Percentiles rank a stretch among this genome's conserved stretches.
These are phyloP conservation scores for Thalpophila matura DNA, from an alignment of 2,888 invertebrate genomes.

Conservation along the genomic window DNA sequence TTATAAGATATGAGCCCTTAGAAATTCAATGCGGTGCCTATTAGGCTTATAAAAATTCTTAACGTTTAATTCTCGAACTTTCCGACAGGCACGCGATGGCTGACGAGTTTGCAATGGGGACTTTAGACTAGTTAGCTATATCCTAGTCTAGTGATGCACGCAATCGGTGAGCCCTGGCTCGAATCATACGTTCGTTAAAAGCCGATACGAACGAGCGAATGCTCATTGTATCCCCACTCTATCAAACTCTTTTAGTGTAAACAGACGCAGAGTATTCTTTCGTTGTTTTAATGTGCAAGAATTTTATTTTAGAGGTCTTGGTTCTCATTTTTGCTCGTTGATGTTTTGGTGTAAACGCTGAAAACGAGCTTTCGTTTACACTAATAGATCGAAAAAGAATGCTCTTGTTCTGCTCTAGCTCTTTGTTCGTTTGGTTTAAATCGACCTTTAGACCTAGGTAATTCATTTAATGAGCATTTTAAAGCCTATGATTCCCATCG, in stretches of 20 bases:
- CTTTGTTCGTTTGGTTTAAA: no score
- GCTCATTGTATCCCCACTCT: no score
- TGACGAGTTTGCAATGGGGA: conserved; percentile 37
- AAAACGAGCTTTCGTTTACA: no score
- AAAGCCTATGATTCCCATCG: not conserved
- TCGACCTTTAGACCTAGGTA: not conserved
- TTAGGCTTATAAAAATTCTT: conserved; percentile 41
- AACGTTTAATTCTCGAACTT: conserved; percentile 38
- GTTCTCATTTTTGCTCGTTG: no score
- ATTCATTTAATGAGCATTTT: not conserved
- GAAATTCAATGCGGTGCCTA: conserved; percentile 29
- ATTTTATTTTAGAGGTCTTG: no score
- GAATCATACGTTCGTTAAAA: not conserved
- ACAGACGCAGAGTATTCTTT: no score
- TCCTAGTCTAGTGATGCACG: conserved; percentile 32
- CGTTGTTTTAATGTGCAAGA: no score
- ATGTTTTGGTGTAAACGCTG: no score
- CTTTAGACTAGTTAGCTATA: conserved; percentile 27
- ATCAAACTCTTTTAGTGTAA: no score
- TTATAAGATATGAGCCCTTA: conserved; percentile 30
- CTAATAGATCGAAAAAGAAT: no score
- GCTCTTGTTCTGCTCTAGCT: no score
- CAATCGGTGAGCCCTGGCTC: conserved; percentile 13
- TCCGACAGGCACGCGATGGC: conserved; percentile 40
- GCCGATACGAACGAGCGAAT: no score